Percentiles rank a stretch among this genome's conserved stretches.
phyloP scores from a whole-genome alignment of 2,797 vertebrate genomes.

The Muraenolepis orangiensis region DNA sequence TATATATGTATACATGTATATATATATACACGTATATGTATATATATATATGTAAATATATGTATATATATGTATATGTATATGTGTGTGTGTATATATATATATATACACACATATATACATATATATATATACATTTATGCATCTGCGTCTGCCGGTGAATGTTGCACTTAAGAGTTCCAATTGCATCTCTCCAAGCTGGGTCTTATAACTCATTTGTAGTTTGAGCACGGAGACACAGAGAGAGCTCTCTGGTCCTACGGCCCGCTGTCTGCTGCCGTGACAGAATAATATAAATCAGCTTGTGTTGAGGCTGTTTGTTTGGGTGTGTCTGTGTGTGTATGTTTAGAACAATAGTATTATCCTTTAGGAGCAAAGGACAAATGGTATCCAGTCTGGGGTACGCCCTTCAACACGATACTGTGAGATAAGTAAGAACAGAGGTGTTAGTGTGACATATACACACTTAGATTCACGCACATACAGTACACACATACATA shows the following conservation, averaged over 20 bases:
- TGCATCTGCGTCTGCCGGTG: not conserved
- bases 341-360: not conserved
- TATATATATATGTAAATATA: no score
- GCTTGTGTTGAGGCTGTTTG: not conserved
- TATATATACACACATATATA: no score
- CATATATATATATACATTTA: no score
- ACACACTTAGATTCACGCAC: no score
- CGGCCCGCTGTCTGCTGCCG: not conserved
- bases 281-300: not conserved
- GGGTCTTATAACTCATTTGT: not conserved
- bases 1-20: no score
- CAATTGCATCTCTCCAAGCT: not conserved
- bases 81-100: not conserved
- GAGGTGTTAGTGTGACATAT: no score
- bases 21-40: no score
- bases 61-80: conserved; percentile 13
- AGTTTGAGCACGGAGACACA: not conserved
- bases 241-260: not conserved
- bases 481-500: no score
- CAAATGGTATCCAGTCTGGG: not conserved
- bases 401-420: no score
- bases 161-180: conserved; percentile 6
- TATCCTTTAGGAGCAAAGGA: not conserved
- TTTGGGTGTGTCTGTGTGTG: not conserved
- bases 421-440: no score